phyloP scores from a whole-genome alignment of 2,797 vertebrate species.

The Gobionotothen gibberifrons region DNA sequence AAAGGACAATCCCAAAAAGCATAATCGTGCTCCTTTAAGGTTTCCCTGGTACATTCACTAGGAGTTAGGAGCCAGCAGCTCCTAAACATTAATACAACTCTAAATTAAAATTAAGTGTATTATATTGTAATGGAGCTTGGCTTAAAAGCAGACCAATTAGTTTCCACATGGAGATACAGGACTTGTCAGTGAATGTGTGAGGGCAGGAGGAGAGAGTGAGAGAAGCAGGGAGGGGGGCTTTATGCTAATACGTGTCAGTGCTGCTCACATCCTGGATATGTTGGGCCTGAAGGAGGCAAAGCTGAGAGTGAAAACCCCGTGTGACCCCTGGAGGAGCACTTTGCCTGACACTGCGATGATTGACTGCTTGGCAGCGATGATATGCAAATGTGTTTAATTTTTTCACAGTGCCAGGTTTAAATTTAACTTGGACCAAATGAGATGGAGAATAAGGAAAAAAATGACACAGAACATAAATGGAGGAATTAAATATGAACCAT shows the following conservation, averaged over 20 bases:
- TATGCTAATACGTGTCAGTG: slow-evolving; percentile 55
- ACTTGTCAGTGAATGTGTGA: slow-evolving; percentile 53
- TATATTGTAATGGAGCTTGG: slow-evolving; percentile 17
- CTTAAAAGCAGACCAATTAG: slow-evolving; percentile 44
- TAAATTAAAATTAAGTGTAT: slow-evolving; percentile 15
- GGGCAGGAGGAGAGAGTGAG: slow-evolving; percentile 30
- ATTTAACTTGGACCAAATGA: slow-evolving; percentile 19
- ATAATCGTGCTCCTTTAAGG: not conserved
- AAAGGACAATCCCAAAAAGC: too few relatives aligned
- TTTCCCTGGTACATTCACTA: slow-evolving; percentile 10
- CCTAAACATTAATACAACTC: slow-evolving; percentile 24
- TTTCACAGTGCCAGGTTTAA: slow-evolving; percentile 40
- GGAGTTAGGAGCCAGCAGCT: slow-evolving; percentile 14
- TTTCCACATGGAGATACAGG: slow-evolving; percentile 34
- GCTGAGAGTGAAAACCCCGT: slow-evolving; percentile 38
- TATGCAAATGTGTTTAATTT: slow-evolving; percentile 55
- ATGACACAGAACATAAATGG: not conserved
- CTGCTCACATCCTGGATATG: slow-evolving; percentile 49
- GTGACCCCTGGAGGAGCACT: slow-evolving; percentile 61
- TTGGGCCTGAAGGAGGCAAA: slow-evolving; percentile 40
- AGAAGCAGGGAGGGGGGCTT: slow-evolving; percentile 23
- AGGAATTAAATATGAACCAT: slow-evolving; percentile 9
- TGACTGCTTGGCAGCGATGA: slow-evolving; percentile 46
- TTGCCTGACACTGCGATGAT: slow-evolving; percentile 51
- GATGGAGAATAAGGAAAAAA: slow-evolving; percentile 5